Percentiles rank a stretch among this genome's conserved stretches.
phyloP scores from a whole-genome alignment of 2,113 vertebrate genomes.

The Grus americana region DNA sequence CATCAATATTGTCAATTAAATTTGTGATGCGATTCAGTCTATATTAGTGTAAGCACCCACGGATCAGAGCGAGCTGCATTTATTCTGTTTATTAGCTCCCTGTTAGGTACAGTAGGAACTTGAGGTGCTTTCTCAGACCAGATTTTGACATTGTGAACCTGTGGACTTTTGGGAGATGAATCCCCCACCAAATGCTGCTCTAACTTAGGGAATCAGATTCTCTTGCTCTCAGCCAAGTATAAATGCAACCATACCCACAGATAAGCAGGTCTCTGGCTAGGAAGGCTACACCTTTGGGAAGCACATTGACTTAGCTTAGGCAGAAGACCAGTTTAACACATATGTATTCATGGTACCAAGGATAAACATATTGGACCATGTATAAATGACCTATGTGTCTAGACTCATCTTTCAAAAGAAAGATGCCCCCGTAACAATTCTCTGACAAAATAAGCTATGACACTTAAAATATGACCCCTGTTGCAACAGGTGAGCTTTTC shows the following conservation, averaged over 20 bases:
- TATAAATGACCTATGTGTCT: neutral
- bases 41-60: neutral
- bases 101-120: neutral
- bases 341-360: neutral
- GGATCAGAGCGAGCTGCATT: neutral
- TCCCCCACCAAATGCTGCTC: neutral
- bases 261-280: neutral
- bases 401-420: neutral
- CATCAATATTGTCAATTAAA: neutral
- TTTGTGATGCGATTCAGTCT: neutral
- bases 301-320: neutral
- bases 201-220: neutral
- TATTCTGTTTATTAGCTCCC: neutral
- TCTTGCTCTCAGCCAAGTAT: neutral
- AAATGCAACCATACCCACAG: neutral
- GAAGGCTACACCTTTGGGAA: rapidly evolving
- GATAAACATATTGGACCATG: rapidly evolving
- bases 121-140: neutral
- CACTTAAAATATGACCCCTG: neutral
- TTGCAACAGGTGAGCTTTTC: neutral
- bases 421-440: neutral
- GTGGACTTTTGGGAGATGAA: neutral
- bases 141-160: neutral
- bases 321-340: neutral
- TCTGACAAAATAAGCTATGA: neutral